Evolutionary conservation across 2,888 invertebrate species (phyloP).

Genomic region (Amiota mariae): DNA sequence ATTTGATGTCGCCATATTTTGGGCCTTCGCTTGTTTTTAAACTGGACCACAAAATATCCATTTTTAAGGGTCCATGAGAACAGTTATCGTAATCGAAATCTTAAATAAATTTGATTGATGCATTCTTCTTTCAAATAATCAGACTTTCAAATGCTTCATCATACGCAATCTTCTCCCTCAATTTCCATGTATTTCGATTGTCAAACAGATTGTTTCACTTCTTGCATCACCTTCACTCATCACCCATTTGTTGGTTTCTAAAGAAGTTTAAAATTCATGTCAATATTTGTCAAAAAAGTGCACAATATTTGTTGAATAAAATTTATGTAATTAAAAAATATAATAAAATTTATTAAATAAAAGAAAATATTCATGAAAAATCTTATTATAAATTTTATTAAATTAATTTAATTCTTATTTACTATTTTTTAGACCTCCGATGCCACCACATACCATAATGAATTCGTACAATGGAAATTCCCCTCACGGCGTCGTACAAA

Average conservation of each 20-base stretch:
- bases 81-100: too few species aligned
- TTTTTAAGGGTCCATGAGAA: too few species aligned
- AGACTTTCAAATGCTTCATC: too few species aligned
- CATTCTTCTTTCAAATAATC: too few species aligned
- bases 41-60: too few species aligned
- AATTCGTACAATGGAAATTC: conserved; percentile 69
- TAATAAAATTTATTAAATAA: not conserved
- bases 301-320: not conserved
- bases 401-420: not conserved
- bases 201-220: too few species aligned
- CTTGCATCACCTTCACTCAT: too few species aligned
- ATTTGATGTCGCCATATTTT: too few species aligned
- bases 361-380: not conserved
- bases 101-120: too few species aligned
- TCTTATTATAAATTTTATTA: not conserved
- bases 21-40: too few species aligned
- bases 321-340: not conserved
- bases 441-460: conserved; percentile 68
- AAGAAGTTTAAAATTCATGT: too few species aligned
- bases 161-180: too few species aligned
- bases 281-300: not conserved
- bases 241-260: not conserved
- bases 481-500: conserved; percentile 61
- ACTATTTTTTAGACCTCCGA: conserved; percentile 59
- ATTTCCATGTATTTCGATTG: not conserved